phyloP scores from a whole-genome alignment of 2,888 invertebrate species.

The Campoplex nolae region DNA sequence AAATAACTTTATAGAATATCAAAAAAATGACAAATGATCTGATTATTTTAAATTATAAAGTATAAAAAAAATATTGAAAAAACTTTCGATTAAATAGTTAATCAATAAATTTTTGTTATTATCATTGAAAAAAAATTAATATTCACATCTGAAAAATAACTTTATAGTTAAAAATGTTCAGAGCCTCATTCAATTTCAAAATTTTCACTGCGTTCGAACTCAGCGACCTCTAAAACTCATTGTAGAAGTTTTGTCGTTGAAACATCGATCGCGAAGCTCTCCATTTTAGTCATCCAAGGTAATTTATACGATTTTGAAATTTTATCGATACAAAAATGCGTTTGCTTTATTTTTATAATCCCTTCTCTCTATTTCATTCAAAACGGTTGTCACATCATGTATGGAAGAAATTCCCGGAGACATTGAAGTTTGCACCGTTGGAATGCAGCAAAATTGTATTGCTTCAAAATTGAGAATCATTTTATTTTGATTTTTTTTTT shows the following conservation, averaged over 20 bases:
- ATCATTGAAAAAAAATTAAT: background rate
- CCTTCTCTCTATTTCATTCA: background rate
- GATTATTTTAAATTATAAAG: background rate
- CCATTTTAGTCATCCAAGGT: background rate
- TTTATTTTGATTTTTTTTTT: background rate
- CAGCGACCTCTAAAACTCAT: background rate
- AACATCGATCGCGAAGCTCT: background rate
- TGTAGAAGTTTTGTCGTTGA: background rate
- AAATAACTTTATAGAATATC: background rate
- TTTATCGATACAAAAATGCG: background rate
- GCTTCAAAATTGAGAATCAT: background rate
- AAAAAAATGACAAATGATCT: background rate
- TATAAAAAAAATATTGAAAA: background rate
- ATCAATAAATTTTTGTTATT: background rate
- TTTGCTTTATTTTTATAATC: background rate
- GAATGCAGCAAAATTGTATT: background rate
- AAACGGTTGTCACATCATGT: background rate
- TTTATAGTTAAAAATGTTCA: background rate
- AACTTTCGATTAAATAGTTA: background rate
- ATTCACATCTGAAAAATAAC: background rate
- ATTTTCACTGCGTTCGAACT: background rate
- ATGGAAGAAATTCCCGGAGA: background rate
- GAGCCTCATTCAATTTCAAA: background rate
- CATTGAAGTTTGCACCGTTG: background rate
- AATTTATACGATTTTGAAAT: background rate